A percentile compares a stretch with the other conserved stretches of the same genome.
phyloP scores from a whole-genome alignment of 2,888 invertebrate species.

The Drosophila macrospina region DNA sequence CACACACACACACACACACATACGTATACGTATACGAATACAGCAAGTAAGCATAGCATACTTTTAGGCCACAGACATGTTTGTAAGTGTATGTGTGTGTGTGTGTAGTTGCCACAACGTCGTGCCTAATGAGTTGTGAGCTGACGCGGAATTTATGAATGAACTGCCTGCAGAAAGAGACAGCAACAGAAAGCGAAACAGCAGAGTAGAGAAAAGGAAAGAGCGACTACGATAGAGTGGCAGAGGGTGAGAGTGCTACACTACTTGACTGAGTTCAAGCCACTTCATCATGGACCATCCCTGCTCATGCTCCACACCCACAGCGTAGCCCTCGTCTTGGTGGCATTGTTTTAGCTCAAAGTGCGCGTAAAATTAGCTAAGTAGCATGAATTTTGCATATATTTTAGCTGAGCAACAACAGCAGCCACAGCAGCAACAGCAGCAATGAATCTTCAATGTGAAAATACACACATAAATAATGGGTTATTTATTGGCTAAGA shows the following conservation, averaged over 20 bases:
- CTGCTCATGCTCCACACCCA: constrained; percentile 9
- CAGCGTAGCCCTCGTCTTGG: constrained; percentile 30
- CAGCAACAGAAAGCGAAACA: constrained; percentile 17
- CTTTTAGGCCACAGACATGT: constrained; percentile 61
- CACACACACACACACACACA: constrained; percentile 11
- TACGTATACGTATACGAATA: constrained; percentile 9
- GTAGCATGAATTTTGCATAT: constrained; percentile 69
- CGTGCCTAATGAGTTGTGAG: constrained; percentile 78
- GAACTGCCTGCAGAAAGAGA: constrained; percentile 59
- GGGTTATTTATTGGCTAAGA: constrained; percentile 67
- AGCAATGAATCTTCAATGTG: constrained; percentile 9
- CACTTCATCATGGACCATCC: constrained; percentile 54
- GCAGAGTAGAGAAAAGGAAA: background rate
- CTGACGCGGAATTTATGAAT: constrained; percentile 78
- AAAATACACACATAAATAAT: constrained; percentile 64
- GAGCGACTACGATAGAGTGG: background rate
- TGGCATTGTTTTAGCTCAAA: constrained; percentile 75
- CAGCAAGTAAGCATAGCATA: constrained; percentile 38
- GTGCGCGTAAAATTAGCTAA: constrained; percentile 76
- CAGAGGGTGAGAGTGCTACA: constrained; percentile 5
- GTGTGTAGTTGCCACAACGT: constrained; percentile 53
- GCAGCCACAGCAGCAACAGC: constrained; percentile 31
- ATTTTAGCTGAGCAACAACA: constrained; percentile 39
- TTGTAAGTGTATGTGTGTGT: constrained; percentile 24
- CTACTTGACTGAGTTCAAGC: constrained; percentile 55